Evolutionary conservation across 2,797 vertebrate species (phyloP), one percentile per base, ranked within the genome.

Genomic region (Eurystomus glaucurus): DNA sequence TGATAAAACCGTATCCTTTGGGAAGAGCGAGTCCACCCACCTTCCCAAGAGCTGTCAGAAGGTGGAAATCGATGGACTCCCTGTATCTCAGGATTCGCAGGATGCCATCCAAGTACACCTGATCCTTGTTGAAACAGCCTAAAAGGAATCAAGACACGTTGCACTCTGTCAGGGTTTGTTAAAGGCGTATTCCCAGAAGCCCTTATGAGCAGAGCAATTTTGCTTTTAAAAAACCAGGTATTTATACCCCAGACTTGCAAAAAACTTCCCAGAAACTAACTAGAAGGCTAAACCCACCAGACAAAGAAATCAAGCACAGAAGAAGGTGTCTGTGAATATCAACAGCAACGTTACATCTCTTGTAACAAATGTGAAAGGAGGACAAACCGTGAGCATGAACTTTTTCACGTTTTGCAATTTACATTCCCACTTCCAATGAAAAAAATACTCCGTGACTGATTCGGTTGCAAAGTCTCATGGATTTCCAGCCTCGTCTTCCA

Each of bases 41-140:
- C 99, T 99, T 99, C 86, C 99, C 99, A 25, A 99, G 98, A 55
- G 99, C 98, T 88, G 98, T 99, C 81, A 99, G 98, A 60, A 99
- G 98, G 29, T 98, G 98, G 85, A 99, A 99, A 98, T 99, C 98
- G 61, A 99, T 99, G 96, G 98, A 98, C 46, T 99, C 98, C 94
- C 99, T 98, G 96, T 99, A 98, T 68, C 99, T 98, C 55, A 99
- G 98, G 95, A 99, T 99, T 95, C 98, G 99, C 88, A 99, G 98
- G 96, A 99, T 98, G 57, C 99, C 99, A 45, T 99, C 99, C 93
- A 99, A 95, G 91, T 99, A 99, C 15, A 99, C 99, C 95, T 99
- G 99, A 97, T 99, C 99, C 97, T 99, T 99, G 97, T 98, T 99
- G 98, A 99, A 99, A 95, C 99, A 99, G 17, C 99, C 99, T 99